phyloP scores from a whole-genome alignment of 1,140 invertebrate genomes.

The Drosophila biarmipes region DNA sequence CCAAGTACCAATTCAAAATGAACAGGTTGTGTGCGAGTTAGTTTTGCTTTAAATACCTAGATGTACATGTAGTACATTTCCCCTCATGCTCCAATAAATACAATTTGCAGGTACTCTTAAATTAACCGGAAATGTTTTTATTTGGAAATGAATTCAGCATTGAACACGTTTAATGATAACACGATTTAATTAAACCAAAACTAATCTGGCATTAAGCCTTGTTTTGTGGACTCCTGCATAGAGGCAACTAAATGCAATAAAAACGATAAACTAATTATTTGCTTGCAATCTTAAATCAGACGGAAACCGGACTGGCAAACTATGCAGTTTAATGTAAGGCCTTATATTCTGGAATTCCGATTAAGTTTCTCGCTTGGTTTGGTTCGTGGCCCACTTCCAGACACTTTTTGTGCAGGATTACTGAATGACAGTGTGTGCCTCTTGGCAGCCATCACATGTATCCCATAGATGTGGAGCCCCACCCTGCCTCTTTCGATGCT shows the following conservation, averaged over 20 bases:
- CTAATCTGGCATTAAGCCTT: too few relatives aligned
- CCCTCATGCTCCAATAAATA: too few relatives aligned
- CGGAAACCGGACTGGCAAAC: too few relatives aligned
- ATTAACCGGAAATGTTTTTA: background rate
- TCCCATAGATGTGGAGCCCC: conserved; percentile 27
- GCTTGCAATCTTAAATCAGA: background rate
- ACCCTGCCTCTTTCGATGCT: background rate
- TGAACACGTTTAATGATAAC: too few relatives aligned
- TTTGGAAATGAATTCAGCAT: too few relatives aligned
- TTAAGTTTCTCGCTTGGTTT: background rate
- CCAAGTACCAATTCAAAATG: background rate
- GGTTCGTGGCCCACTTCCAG: background rate
- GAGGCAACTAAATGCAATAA: too few relatives aligned
- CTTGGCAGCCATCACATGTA: conserved; percentile 52
- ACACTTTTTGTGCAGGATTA: conserved; percentile 36
- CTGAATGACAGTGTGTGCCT: conserved; percentile 43
- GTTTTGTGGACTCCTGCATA: too few relatives aligned
- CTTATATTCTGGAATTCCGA: background rate
- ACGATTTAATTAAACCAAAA: too few relatives aligned
- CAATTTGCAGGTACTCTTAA: background rate
- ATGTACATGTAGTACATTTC: too few relatives aligned
- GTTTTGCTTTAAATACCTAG: background rate
- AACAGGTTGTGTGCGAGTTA: background rate
- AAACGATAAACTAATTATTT: background rate
- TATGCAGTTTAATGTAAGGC: conserved; percentile 6